Evolutionary conservation across 1,140 invertebrate species (phyloP).

Genomic region (Papilio aristodemus): DNA sequence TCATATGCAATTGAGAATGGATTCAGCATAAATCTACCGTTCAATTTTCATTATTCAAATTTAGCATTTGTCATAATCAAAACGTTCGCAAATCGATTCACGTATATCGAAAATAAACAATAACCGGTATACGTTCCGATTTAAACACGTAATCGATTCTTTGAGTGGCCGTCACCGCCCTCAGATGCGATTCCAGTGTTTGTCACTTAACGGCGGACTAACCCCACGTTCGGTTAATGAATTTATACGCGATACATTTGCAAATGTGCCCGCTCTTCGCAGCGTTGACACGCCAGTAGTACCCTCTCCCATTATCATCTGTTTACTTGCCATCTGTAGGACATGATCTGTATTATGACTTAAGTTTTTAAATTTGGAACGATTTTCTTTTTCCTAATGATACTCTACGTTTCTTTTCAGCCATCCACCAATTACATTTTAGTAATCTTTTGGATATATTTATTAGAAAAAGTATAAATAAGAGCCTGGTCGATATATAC

Average conservation of each 20-base stretch:
- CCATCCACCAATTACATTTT: conserved; percentile 1
- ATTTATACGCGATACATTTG: conserved; percentile 58
- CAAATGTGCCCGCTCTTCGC: conserved; percentile 37
- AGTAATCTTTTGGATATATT: neutral
- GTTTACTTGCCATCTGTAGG: conserved; percentile 19
- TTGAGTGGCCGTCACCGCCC: conserved; percentile 55
- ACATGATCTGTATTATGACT: neutral
- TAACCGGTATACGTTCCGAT: conserved; percentile 36
- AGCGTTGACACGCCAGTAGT: conserved; percentile 31
- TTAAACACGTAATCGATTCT: conserved; percentile 57
- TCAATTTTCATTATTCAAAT: conserved; percentile 21
- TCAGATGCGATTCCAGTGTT: conserved; percentile 59
- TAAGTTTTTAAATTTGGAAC: neutral
- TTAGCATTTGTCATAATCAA: conserved; percentile 16
- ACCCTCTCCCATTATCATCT: conserved; percentile 39
- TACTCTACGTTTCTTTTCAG: neutral
- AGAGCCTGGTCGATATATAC: too few relatives aligned
- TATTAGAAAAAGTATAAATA: too few relatives aligned
- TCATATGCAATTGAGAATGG: neutral
- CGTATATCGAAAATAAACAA: conserved; percentile 47
- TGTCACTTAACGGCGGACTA: conserved; percentile 49
- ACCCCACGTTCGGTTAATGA: conserved; percentile 45
- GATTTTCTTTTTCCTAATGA: neutral
- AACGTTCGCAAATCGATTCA: conserved; percentile 14
- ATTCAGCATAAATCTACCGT: neutral